Evolutionary conservation across 2,888 invertebrate genomes (phyloP).

Genomic region (Sabatieria punctata): DNA sequence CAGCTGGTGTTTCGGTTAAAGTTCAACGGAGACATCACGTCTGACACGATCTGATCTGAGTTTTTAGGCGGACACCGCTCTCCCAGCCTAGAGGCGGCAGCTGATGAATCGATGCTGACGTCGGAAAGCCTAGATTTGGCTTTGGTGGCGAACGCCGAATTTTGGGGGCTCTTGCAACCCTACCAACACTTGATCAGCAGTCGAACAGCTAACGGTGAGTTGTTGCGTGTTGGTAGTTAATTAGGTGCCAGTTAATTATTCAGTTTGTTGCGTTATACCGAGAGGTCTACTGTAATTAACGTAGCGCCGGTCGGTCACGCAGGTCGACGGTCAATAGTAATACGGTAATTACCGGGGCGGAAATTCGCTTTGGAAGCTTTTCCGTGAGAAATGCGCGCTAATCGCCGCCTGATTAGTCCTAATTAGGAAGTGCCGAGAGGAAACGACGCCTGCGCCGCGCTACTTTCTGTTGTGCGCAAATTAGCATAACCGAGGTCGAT

Average conservation of each 20-base stretch:
- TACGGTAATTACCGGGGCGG: no score
- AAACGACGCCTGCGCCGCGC: no score
- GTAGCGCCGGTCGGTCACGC: background rate
- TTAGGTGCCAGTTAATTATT: no score
- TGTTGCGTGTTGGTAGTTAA: background rate
- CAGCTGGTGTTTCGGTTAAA: no score
- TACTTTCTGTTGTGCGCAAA: no score
- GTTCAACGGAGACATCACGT: no score
- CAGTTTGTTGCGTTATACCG: no score
- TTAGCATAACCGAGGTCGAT: no score
- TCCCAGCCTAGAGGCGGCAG: background rate
- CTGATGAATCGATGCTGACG: constrained; percentile 46
- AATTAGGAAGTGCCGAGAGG: no score
- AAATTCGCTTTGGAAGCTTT: no score
- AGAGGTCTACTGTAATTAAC: background rate
- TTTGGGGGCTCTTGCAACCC: constrained; percentile 75
- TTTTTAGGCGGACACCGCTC: background rate
- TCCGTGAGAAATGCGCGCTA: no score
- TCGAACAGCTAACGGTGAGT: constrained; percentile 58
- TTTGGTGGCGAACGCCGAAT: constrained; percentile 65
- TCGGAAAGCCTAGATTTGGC: constrained; percentile 63
- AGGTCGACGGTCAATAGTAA: background rate
- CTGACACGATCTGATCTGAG: background rate
- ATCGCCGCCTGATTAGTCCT: no score
- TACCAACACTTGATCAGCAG: constrained; percentile 77